Evolutionary conservation across 2,113 vertebrate species (phyloP).

Genomic region (Hypomesus transpacificus): DNA sequence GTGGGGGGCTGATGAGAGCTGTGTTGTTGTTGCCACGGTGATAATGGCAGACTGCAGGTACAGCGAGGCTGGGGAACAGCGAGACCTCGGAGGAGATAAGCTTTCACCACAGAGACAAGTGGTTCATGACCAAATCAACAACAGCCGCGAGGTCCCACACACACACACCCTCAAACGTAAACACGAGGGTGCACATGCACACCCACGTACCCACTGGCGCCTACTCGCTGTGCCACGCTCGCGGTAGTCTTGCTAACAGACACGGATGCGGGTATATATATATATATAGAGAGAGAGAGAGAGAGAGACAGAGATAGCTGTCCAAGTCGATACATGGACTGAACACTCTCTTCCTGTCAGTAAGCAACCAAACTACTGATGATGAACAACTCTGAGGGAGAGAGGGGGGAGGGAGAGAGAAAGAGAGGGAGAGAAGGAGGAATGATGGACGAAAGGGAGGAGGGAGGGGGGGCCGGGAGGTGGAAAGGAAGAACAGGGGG

Average conservation of each 20-base stretch:
- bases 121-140: neutral
- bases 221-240: neutral
- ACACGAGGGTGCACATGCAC: neutral
- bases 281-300: neutral
- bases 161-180: neutral
- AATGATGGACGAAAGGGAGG: neutral
- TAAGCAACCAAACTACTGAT: too few species aligned
- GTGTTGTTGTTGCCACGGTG: too few species aligned
- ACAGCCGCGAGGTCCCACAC: neutral
- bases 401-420: neutral
- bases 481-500: neutral
- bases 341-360: too few species aligned
- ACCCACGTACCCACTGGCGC: neutral
- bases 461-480: neutral
- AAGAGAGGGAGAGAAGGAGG: neutral
- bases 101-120: too few species aligned
- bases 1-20: too few species aligned
- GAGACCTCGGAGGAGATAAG: too few species aligned
- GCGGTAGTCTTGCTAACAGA: neutral
- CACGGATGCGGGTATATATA: neutral
- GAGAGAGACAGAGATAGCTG: neutral
- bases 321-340: too few species aligned
- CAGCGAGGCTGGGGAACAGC: too few species aligned
- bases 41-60: too few species aligned
- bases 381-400: too few species aligned